A percentile compares a stretch with the other conserved stretches of the same genome.
These are phyloP conservation scores for Hemithea aestivaria DNA, from an alignment of 2,888 invertebrate species.

Conservation along the genomic window DNA sequence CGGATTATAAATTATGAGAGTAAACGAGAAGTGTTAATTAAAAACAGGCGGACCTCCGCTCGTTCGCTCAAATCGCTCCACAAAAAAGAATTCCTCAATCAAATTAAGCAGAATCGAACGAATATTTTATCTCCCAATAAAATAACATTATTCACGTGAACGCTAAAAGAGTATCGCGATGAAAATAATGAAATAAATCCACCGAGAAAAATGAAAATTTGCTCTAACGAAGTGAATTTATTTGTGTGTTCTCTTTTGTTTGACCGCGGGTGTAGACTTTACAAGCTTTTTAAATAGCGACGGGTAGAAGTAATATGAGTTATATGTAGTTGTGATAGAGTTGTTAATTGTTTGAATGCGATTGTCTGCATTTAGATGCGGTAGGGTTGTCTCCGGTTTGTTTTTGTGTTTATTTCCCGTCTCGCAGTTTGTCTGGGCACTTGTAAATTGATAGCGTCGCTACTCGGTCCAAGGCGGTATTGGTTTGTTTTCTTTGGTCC, in stretches of 20 bases:
- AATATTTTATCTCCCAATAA: conserved; percentile 42
- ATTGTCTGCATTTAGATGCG: conserved; percentile 33
- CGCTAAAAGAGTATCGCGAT: conserved; percentile 38
- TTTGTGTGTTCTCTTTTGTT: conserved; percentile 35
- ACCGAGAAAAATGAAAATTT: conserved; percentile 65
- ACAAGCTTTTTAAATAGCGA: conserved; percentile 25
- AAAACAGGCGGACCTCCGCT: conserved; percentile 19
- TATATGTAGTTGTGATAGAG: conserved; percentile 19
- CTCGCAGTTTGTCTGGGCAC: conserved; percentile 37
- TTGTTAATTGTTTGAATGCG: conserved; percentile 19
- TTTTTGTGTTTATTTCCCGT: conserved; percentile 43
- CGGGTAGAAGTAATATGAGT: conserved; percentile 17
- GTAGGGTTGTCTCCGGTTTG: conserved; percentile 33
- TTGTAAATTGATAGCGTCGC: conserved; percentile 51
- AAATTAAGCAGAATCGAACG: conserved; percentile 41
- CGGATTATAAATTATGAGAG: conserved; percentile 14
- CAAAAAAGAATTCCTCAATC: conserved; percentile 35
- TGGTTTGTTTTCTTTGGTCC: conserved; percentile 27
- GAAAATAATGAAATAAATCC: conserved; percentile 53
- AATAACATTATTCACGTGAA: conserved; percentile 36
- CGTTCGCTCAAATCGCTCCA: conserved; percentile 13
- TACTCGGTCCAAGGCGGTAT: conserved; percentile 15
- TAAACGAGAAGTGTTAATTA: conserved; percentile 22
- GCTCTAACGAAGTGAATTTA: conserved; percentile 64
- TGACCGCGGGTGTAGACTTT: conserved; percentile 41